These are phyloP conservation scores for Epicampocera succincta DNA, from an alignment of 2,888 invertebrate species.

Conservation along the genomic window DNA sequence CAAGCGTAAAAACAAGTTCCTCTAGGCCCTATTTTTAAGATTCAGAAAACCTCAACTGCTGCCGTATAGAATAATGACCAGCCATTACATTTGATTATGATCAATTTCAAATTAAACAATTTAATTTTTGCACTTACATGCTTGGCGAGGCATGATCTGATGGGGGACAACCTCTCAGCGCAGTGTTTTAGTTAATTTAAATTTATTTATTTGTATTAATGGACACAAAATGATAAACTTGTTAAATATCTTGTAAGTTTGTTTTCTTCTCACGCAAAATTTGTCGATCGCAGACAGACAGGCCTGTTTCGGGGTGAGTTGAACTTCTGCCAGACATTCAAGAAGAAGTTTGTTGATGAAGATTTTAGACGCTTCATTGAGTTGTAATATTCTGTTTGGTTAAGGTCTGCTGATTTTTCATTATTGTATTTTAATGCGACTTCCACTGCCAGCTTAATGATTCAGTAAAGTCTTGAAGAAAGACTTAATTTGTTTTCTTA, in stretches of 20 bases:
- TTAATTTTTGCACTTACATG: conserved; percentile 69
- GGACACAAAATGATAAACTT: conserved; percentile 49
- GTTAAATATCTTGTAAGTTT: conserved; percentile 61
- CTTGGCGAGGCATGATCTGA: conserved; percentile 45
- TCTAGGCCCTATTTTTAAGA: neutral
- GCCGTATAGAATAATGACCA: conserved; percentile 54
- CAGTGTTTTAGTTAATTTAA: conserved; percentile 20
- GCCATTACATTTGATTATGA: conserved; percentile 57
- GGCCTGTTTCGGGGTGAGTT: neutral
- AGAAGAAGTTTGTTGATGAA: conserved; percentile 40
- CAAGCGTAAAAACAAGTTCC: conserved; percentile 32
- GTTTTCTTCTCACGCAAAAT: conserved; percentile 64
- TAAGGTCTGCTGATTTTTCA: conserved; percentile 66
- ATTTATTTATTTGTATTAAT: conserved; percentile 18
- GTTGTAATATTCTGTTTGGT: conserved; percentile 63
- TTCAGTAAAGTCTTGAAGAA: conserved; percentile 47
- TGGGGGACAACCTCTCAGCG: neutral
- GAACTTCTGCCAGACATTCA: conserved; percentile 10
- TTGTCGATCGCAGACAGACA: conserved; percentile 41
- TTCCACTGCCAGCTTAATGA: conserved; percentile 40
- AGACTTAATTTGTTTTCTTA: conserved; percentile 52
- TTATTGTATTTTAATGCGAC: conserved; percentile 63
- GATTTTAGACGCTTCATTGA: conserved; percentile 65
- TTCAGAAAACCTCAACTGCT: conserved; percentile 51
- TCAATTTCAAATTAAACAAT: conserved; percentile 68